Base-by-base conservation (phyloP, 2,797 vertebrate genomes). In the Emydoidea blandingii region DNA sequence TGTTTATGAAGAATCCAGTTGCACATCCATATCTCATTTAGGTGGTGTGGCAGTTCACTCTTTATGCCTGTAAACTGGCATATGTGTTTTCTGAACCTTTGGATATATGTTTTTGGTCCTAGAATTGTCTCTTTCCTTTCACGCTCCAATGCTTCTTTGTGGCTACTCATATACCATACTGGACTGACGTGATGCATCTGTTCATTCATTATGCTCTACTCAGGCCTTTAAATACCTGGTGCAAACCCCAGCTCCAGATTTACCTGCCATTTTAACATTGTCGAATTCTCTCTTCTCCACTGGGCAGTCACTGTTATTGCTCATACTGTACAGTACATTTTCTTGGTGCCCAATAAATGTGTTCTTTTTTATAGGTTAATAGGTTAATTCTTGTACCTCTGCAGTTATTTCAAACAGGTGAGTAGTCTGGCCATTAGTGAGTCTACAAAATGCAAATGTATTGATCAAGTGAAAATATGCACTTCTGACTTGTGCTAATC, bases 401-500 rank as follows among this genome's bases (percentile, higher is more conserved):
- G 93, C 93, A 95, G 96, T 97, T 96, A 95, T 97, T 98, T 96
- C 87, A 90, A 97, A 95, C 85, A 97, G 93, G 93, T 94, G 93
- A 85, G 54, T 83, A 41, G 87, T 95, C 86, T 95, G 95, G 91
- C 95, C 92, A 96, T 97, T 96, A 97, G 82, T 62, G 65, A 89
- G 72, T 92, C 91, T 37, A 0, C 93, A 96, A 91, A 92, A 94
- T 88, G 94, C 94, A 96, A 97, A 97, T 92, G 76, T 95, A 98
- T 95, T 96, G 97, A 97, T 98, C 86, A 95, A 96, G 96, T 92
- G 86, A 95, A 37, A 94, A 96, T 92, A 93, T 94, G 91, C 91
- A 83, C 96, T 97, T 97, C 96, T 95, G 95, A 98, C 94, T 95
- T 89, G 92, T 93, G 92, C 90, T 97, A 96, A 97, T 97, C 97